Evolutionary conservation across 1,140 invertebrate genomes (phyloP).

Genomic region (Hyposmocoma kahamanoa): DNA sequence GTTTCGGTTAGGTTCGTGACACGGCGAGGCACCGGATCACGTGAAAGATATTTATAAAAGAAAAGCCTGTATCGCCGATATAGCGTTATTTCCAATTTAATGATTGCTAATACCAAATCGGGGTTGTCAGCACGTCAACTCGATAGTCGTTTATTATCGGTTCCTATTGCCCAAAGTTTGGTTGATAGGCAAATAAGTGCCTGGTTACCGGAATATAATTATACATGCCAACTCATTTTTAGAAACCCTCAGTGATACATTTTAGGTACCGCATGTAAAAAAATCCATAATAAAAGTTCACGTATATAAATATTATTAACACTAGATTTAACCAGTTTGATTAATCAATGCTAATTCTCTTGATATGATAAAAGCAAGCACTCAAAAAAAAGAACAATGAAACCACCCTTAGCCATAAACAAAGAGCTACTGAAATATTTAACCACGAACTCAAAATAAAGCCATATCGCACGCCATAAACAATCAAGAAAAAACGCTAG

Average conservation of each 20-base stretch:
- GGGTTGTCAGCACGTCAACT: constrained; percentile 51
- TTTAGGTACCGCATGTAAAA: no score
- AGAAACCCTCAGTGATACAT: no score
- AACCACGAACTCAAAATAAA: constrained; percentile 66
- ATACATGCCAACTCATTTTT: no score
- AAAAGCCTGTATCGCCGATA: constrained; percentile 63
- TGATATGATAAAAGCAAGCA: constrained; percentile 31
- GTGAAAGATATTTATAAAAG: constrained; percentile 72
- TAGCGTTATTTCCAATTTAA: constrained; percentile 72
- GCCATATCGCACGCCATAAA: constrained; percentile 49
- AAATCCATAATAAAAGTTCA: no score
- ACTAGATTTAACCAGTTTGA: no score
- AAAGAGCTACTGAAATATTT: constrained; percentile 60
- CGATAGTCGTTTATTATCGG: constrained; percentile 38
- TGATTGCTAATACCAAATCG: constrained; percentile 68
- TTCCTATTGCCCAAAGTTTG: constrained; percentile 29
- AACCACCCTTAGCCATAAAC: constrained; percentile 59
- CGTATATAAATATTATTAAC: no score
- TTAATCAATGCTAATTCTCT: no score
- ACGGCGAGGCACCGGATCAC: constrained; percentile 66
- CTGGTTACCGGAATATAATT: constrained; percentile 1
- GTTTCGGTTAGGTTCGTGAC: constrained; percentile 61
- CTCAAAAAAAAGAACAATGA: constrained; percentile 49
- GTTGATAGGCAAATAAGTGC: constrained; percentile 3
- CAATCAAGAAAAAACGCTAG: constrained; percentile 43